Conservation (phyloP, 1,140 invertebrate genomes). For the Drosophila ficusphila region DNA sequence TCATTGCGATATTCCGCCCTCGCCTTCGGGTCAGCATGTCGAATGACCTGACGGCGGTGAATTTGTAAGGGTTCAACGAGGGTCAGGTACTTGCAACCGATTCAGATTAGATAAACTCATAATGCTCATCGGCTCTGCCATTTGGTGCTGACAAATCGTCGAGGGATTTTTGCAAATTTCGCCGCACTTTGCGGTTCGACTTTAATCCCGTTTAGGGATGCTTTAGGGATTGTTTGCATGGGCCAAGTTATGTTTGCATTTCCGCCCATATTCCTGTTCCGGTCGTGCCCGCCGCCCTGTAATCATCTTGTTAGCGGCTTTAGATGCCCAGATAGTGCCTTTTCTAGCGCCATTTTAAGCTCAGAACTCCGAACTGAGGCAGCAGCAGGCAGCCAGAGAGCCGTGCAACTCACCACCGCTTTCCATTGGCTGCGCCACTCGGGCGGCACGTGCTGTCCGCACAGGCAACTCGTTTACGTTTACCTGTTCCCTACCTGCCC, state of each 20-base stretch:
- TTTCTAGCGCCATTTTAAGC: conserved; percentile 73
- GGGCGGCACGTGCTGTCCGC: conserved; percentile 66
- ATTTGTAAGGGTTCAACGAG: conserved; percentile 40
- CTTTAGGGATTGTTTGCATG: conserved; percentile 35
- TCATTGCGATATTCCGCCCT: conserved; percentile 62
- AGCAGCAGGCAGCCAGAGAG: background rate
- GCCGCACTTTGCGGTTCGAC: conserved; percentile 57
- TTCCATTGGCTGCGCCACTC: conserved; percentile 47
- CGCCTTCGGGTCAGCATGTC: conserved; percentile 47
- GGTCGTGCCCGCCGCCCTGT: conserved; percentile 48
- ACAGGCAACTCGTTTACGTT: conserved; percentile 67
- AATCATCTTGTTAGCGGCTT: conserved; percentile 80
- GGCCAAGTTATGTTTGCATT: conserved; percentile 67
- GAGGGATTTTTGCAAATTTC: conserved; percentile 70
- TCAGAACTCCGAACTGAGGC: background rate
- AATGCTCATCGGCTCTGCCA: conserved; percentile 18
- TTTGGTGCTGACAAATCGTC: conserved; percentile 72
- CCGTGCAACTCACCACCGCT: conserved; percentile 50
- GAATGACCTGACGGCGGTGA: conserved; percentile 56
- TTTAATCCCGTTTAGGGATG: conserved; percentile 57
- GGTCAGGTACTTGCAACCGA: conserved; percentile 41
- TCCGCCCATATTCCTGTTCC: conserved; percentile 70
- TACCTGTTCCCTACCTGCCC: conserved; percentile 63
- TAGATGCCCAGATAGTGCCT: conserved; percentile 59
- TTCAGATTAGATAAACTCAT: conserved; percentile 66